Percentiles rank a stretch among this genome's conserved stretches.
Conservation (phyloP, 1,140 invertebrate species). For the Platyscapa corneri region DNA sequence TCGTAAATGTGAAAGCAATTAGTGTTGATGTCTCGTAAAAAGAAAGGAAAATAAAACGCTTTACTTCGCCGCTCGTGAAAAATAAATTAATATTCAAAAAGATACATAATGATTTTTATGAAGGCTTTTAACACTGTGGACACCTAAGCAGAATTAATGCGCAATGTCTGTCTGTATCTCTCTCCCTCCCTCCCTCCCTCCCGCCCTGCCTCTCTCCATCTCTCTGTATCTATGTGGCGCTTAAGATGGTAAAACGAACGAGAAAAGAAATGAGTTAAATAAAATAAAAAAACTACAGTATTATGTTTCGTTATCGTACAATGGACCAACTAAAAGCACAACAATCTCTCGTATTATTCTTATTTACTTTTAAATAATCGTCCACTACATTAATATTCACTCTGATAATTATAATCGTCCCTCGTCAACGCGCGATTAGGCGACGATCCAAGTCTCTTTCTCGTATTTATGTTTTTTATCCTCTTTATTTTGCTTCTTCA, state of each 20-base stretch:
- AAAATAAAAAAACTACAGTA: not conserved
- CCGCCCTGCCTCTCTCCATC: too few species aligned
- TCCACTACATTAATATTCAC: slow-evolving; percentile 65
- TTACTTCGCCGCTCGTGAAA: not conserved
- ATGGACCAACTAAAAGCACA: slow-evolving; percentile 23
- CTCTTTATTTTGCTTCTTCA: slow-evolving; percentile 57
- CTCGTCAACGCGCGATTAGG: slow-evolving; percentile 52
- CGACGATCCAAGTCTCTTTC: slow-evolving; percentile 54
- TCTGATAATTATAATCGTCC: slow-evolving; percentile 65
- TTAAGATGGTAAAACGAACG: not conserved
- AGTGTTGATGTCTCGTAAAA: not conserved
- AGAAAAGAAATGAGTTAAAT: not conserved
- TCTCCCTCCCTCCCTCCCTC: too few species aligned
- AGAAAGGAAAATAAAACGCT: not conserved
- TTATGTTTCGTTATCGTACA: not conserved
- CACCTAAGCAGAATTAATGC: not conserved
- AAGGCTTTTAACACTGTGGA: not conserved
- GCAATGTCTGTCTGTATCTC: not conserved
- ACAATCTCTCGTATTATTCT: slow-evolving; percentile 49
- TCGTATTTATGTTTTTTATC: too few species aligned
- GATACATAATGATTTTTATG: not conserved
- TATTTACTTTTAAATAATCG: slow-evolving; percentile 66
- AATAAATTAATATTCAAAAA: not conserved
- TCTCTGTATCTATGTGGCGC: not conserved
- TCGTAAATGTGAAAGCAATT: not conserved